These are phyloP conservation scores for Corella eumyota DNA, from an alignment of 23 tunicate species.

Conservation along the genomic window DNA sequence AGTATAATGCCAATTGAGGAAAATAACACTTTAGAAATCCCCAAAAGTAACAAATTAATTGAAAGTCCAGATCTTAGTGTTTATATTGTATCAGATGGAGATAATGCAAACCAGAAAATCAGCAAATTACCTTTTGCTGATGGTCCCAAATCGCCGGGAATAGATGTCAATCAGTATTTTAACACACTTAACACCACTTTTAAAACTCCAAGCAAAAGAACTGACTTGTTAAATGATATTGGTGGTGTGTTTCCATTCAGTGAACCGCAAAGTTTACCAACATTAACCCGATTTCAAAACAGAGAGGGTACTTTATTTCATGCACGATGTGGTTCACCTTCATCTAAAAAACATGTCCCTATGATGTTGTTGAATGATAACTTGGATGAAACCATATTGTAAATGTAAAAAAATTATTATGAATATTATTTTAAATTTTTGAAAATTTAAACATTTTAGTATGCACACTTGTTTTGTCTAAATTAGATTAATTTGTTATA, in stretches of 20 bases:
- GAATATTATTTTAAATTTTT: no score
- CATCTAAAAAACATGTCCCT: constrained; percentile 10
- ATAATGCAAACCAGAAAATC: constrained; percentile 4
- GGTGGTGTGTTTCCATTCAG: constrained; percentile 5
- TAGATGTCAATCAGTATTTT: not conserved
- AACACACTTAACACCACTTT: not conserved
- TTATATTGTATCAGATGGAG: constrained; percentile 11
- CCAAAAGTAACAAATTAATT: not conserved
- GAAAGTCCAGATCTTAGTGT: constrained; percentile 22
- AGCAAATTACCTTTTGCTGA: not conserved
- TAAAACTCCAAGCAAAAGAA: not conserved
- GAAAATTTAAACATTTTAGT: no score
- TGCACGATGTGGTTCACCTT: constrained; percentile 11
- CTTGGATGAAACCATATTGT: no score
- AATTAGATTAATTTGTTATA: no score
- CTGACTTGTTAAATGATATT: no score
- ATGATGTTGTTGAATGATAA: constrained; percentile 12
- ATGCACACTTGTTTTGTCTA: no score
- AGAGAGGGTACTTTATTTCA: constrained; percentile 7
- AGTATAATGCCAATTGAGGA: not conserved
- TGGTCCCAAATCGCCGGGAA: no score
- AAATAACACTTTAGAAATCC: not conserved
- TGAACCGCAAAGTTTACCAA: not conserved
- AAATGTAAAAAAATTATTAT: no score
- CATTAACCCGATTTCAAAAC: not conserved